phyloP scores from a whole-genome alignment of 35 echinoderm and acorn worm species.

The Diadema setosum region DNA sequence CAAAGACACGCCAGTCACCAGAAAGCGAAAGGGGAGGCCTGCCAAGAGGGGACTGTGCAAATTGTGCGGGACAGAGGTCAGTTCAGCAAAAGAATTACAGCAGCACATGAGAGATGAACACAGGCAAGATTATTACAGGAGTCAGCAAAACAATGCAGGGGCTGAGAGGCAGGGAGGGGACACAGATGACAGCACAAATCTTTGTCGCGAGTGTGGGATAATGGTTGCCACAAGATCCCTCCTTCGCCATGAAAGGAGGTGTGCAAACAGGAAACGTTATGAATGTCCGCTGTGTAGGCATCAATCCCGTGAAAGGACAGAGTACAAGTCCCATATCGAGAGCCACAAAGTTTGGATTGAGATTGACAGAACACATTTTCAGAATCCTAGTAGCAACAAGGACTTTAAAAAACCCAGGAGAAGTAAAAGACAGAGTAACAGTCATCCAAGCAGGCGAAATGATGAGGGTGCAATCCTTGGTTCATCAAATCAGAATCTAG shows the following conservation, averaged over 20 bases:
- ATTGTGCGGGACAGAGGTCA: background rate
- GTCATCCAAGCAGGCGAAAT: background rate
- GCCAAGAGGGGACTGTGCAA: background rate
- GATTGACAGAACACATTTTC: slow-evolving; percentile 44
- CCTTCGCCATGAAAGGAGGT: slow-evolving; percentile 58
- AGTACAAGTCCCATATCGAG: slow-evolving; percentile 82
- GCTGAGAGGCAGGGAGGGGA: background rate
- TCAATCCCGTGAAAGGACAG: slow-evolving; percentile 71
- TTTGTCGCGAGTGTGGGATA: slow-evolving; percentile 26
- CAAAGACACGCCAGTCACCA: background rate
- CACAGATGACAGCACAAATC: background rate
- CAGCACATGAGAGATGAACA: background rate
- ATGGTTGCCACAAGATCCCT: slow-evolving; percentile 9
- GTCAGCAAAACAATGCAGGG: too few species aligned
- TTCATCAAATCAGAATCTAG: background rate
- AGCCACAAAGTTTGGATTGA: slow-evolving; percentile 86
- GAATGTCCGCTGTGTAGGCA: slow-evolving; percentile 82
- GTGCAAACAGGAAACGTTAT: slow-evolving; percentile 59
- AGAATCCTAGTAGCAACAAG: too few species aligned
- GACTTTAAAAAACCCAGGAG: too few species aligned
- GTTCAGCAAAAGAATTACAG: slow-evolving; percentile 2
- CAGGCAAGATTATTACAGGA: background rate
- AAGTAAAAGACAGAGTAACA: background rate
- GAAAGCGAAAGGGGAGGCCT: background rate
- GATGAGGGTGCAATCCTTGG: too few species aligned